Evolutionary conservation across 2,888 invertebrate species (phyloP), one percentile per base, ranked within the genome.

Genomic region (Tethea ocularis): DNA sequence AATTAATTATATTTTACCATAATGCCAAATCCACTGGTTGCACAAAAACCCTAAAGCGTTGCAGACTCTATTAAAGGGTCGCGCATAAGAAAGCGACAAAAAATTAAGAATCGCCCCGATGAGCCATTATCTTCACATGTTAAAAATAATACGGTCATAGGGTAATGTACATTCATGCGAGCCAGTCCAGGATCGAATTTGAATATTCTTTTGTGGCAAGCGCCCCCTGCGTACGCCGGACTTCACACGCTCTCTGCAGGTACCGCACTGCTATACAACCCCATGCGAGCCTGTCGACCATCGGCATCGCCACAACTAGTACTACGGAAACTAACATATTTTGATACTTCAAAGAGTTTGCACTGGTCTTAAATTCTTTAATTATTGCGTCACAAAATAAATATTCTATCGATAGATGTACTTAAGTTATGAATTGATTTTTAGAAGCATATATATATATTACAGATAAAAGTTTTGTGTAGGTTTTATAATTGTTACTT

Each of bases 71-170:
- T 88, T 87, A 88, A 89, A 88, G 87, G 90, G 88, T 86, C 76
- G 73, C 65, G 69, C 72, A 77, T 80, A 89, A 91, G 89, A 86
- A 89, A 84, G 84, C 86, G 77, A 88, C 86, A 89, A 91, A 91
- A 91, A 91, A 91, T 89, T 91, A 89, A 88, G 89, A 92, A 91
- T 93, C 91, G 88, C 89, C 90, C 89, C 92, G 93, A 92, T 92
- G 89, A 86, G 87, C 90, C 83, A 92, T 93, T 93, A 93, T 93
- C 93, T 91, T 90, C 80, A 82, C 81, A 89, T 87, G 89, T 87
- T 92, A 91, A 89, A 93, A 93, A 93, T 92, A 92, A 92, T 92
- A 91, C 87, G 91, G 91, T 90, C 91, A 89, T 92, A 89, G 92
- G 90, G 93, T 88, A 89, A 86, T 87, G 89, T 75, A 89, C 88